phyloP scores from a whole-genome alignment of 2,113 vertebrate genomes.

The Tyrannus savana region DNA sequence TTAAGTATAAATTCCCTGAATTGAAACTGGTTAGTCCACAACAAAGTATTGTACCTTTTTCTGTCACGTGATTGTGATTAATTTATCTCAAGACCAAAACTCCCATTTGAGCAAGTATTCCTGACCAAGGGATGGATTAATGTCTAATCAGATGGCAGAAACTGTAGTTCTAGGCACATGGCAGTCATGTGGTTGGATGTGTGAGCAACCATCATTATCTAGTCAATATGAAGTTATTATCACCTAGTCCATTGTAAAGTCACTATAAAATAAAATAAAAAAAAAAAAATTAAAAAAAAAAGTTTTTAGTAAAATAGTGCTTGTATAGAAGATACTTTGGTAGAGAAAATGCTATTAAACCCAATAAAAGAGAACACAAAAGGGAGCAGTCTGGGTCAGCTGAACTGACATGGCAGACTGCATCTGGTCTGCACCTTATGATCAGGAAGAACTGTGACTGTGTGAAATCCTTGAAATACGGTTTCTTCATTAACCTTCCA shows the following conservation, averaged over 20 bases:
- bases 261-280: neutral
- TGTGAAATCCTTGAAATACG: neutral
- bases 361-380: neutral
- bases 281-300: neutral
- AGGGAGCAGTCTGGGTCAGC: neutral
- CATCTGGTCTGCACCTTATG: neutral
- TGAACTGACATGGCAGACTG: neutral
- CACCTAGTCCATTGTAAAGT: neutral
- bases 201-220: neutral
- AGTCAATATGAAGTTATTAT: neutral
- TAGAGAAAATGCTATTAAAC: neutral
- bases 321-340: rapidly evolving
- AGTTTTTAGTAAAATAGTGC: neutral
- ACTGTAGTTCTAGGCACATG: neutral
- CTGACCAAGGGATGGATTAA: neutral
- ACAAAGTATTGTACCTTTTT: neutral
- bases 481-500: neutral
- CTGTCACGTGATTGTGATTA: neutral
- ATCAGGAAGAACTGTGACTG: neutral
- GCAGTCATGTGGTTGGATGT: neutral
- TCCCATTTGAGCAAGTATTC: neutral
- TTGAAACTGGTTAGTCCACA: neutral
- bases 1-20: neutral
- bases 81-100: neutral
- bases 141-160: neutral